Evolutionary conservation across 2,888 invertebrate genomes (phyloP).

Genomic region (Lycia hirtaria): DNA sequence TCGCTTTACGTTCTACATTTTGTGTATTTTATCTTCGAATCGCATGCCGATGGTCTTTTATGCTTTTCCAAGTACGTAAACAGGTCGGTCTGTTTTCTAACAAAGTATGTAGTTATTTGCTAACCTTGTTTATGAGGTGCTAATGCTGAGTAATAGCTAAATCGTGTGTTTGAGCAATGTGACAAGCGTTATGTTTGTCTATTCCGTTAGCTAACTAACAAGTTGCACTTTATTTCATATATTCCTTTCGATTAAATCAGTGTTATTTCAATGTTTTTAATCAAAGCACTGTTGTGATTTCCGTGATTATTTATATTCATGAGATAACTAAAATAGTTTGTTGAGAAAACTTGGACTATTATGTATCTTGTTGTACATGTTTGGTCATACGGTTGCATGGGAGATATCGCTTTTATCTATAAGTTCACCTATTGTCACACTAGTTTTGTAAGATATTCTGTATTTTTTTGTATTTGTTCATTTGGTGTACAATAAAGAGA

Average conservation of each 20-base stretch:
- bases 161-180: constrained; percentile 19
- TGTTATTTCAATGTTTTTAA: no score
- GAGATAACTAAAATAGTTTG: no score
- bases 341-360: no score
- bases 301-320: not conserved
- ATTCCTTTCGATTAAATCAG: not conserved
- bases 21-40: constrained; percentile 38
- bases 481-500: no score
- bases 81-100: constrained; percentile 35
- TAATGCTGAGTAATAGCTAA: constrained; percentile 39
- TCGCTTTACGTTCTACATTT: constrained; percentile 27
- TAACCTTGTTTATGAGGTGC: constrained; percentile 36
- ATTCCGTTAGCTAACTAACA: constrained; percentile 1
- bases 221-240: not conserved
- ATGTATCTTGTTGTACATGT: no score
- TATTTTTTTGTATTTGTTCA: no score
- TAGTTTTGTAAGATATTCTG: no score
- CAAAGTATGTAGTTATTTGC: constrained; percentile 34
- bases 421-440: no score
- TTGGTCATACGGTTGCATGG: no score
- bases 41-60: constrained; percentile 34
- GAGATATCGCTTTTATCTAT: no score
- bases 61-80: constrained; percentile 35
- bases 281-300: no score
- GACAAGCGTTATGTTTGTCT: constrained; percentile 22